Evolutionary conservation across 2,888 invertebrate species (phyloP).

Genomic region (Argyra leucocephala): DNA sequence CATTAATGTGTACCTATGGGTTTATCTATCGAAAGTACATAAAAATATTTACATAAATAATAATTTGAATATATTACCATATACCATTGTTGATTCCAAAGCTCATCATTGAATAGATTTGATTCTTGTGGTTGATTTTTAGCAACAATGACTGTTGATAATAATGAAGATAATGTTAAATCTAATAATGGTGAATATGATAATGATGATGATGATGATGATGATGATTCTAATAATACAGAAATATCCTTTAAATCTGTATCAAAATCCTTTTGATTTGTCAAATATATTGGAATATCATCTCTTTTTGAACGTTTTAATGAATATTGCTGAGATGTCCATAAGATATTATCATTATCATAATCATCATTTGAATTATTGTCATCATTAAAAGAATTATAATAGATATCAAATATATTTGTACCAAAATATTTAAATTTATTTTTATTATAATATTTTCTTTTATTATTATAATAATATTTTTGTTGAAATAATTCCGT

Average conservation of each 20-base stretch:
- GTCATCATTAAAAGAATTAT: no score
- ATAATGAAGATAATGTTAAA: background rate
- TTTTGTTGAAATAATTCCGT: no score
- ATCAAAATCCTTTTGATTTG: background rate
- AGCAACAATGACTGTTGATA: background rate
- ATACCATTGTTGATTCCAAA: conserved; percentile 86
- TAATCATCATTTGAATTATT: no score
- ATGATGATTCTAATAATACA: no score
- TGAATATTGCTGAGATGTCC: background rate
- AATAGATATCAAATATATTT: no score
- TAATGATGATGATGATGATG: no score
- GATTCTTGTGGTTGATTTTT: background rate
- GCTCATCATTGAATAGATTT: conserved; percentile 64
- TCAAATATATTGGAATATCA: background rate
- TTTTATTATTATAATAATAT: no score
- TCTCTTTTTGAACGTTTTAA: background rate
- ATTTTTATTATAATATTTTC: no score
- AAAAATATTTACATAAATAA: background rate
- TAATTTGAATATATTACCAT: conserved; percentile 20
- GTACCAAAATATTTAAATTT: no score
- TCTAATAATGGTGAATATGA: background rate
- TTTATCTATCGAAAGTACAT: no score
- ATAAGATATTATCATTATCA: no score
- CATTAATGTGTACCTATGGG: no score
- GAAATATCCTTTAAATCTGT: background rate